Base-by-base conservation (phyloP, 2,888 invertebrate species). In the Rhabditophanes sp. region DNA sequence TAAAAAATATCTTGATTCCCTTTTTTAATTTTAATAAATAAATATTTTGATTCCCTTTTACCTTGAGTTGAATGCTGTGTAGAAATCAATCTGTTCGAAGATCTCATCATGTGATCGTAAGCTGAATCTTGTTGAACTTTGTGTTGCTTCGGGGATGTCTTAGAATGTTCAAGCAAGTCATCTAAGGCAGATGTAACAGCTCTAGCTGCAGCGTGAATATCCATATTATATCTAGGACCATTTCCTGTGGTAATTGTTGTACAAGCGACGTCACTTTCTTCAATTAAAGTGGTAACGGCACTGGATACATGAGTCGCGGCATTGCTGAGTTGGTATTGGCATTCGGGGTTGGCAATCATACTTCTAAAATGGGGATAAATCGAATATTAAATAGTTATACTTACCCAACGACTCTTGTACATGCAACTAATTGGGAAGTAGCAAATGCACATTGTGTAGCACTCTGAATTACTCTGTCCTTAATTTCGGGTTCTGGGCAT, bases 381-480 rank as follows among this genome's bases (percentile, higher is more conserved):
- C n/a, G n/a, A n/a, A n/a, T n/a, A n/a, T n/a, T n/a, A n/a, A n/a
- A n/a, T n/a, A n/a, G n/a, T n/a, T n/a, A n/a, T n/a, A n/a, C n/a
- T n/a, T 74, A 73, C 1, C 74, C 73, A 9, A 75, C 73, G 30
- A 75, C 72, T 2, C 61, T 48, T 15, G 61, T 56, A 58, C 56
- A 54, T 6, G 62, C 44, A 59, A 78, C 79, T 74, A 90, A 88
- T 12, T 93, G 82, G 63, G 88, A 88, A 90, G 96, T 93, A 4
- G 90, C 85, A 25, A 93, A 71, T 1, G 96, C 96, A 66, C 88
- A 88, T 66, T 87, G 80, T 0, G 90, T 90, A 1, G 96, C 96
- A 0, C 87, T 82, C 1, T 82, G 81, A 51, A 99, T 90, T 28
- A 29, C 84, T 41, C 53, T 73, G 67, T 82, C 82, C 69, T 83